Percentiles rank a stretch among this genome's conserved stretches.
phyloP scores from a whole-genome alignment of 2,797 vertebrate genomes.

The Acridotheres tristis region DNA sequence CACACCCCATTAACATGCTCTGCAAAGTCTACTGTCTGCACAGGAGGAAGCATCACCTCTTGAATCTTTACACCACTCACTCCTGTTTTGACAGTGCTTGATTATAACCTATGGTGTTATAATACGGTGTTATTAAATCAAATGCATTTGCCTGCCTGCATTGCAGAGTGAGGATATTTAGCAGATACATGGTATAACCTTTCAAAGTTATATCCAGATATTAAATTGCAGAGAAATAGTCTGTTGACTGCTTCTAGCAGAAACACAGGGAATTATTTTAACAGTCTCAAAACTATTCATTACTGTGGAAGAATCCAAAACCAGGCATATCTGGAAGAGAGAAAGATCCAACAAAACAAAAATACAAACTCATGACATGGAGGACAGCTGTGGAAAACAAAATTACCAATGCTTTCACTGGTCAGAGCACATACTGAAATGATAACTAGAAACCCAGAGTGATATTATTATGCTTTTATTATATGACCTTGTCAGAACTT shows the following conservation, averaged over 20 bases:
- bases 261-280: constrained; percentile 23
- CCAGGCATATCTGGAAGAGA: not conserved
- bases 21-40: not conserved
- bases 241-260: not conserved
- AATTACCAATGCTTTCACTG: constrained; percentile 34
- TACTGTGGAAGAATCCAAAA: not conserved
- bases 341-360: not conserved
- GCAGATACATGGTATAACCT: not conserved
- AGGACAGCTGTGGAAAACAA: constrained; percentile 33
- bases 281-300: constrained; percentile 10
- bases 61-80: not conserved
- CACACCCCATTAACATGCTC: not conserved
- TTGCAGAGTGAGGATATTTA: not conserved
- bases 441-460: constrained; percentile 14
- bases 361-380: not conserved
- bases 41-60: not conserved
- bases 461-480: constrained; percentile 39
- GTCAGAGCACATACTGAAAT: constrained; percentile 33
- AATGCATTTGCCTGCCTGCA: not conserved
- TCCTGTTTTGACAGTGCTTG: not conserved
- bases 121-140: not conserved
- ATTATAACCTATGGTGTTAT: not conserved
- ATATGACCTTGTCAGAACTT: constrained; percentile 45
- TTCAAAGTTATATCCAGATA: not conserved
- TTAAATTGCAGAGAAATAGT: not conserved